Base-by-base conservation (phyloP, 2,888 invertebrate genomes). In the Coleophora deauratella region DNA sequence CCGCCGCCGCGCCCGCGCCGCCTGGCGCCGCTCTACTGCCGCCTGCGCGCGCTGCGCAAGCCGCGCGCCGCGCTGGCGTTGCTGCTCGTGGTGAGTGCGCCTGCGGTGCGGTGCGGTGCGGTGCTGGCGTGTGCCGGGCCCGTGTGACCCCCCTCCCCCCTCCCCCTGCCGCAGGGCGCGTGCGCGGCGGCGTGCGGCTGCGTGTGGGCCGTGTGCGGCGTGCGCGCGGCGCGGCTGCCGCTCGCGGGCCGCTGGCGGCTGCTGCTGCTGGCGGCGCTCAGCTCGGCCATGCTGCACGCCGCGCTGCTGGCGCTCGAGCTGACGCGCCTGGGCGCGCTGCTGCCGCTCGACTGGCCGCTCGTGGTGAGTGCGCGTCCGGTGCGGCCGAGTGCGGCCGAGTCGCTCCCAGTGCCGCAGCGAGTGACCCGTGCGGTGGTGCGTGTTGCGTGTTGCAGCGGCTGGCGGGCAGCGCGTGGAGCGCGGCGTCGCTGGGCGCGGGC, bases 1-100 rank as follows among this genome's bases (percentile, higher is more conserved):
- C 74, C 77, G 57, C 69, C 72, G 61, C 72, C 70, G 55, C 63
- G 66, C 47, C 69, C 79, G 62, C 75, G 51, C 55, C 59, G 73
- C 47, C 70, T 82, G 39, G 86, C 82, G 55, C 85, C 85, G 45
- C 55, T 86, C 38, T 85, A 85, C 78, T 85, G 85, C 69, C 76
- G 69, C 52, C 59, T 58, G 51, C 51, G 65, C 14, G 65, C 71
- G 45, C 69, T 60, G 43, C 52, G 60, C 43, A 57, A 72, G 43
- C 53, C 42, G 54, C 55, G 52, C 44, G 72, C 68, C 37, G 55
- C 57, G 28, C 52, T 56, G 44, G 46, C 62, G 27, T 52, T 71
- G 33, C 43, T 65, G 42, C 50, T 73, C 3, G 52, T 64, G 42
- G 62, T 63, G 35, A 50, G 54, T 42, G 10, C 11, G 3, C 35